Evolutionary conservation across 53 echinoderm and acorn worm species (phyloP).

Genomic region (Pentamera pediparva): DNA sequence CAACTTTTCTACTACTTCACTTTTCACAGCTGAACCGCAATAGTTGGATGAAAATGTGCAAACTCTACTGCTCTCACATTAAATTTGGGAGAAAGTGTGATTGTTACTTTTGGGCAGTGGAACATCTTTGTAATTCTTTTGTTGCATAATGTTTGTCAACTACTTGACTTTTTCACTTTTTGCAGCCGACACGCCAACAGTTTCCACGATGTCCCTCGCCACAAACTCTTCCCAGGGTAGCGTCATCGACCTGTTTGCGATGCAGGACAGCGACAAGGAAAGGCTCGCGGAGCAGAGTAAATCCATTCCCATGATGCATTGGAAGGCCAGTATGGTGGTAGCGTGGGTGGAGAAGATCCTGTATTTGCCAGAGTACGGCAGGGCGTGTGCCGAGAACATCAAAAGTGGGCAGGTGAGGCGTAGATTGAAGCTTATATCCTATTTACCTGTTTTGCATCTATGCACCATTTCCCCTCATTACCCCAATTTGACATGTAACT

Average conservation of each 20-base stretch:
- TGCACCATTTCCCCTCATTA: no score
- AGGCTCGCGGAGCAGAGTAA: conserved; percentile 78
- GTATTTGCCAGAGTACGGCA: conserved; percentile 86
- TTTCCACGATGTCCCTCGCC: conserved; percentile 40
- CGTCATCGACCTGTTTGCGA: conserved; percentile 57
- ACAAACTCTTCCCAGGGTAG: conserved; percentile 51
- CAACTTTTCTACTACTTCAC: no score
- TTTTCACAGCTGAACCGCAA: no score
- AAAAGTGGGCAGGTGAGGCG: conserved; percentile 88
- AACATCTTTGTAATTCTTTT: neutral
- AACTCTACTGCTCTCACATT: neutral
- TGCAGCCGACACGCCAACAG: conserved; percentile 13
- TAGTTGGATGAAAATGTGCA: no score
- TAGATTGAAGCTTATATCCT: neutral
- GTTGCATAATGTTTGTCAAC: neutral
- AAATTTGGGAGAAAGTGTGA: neutral
- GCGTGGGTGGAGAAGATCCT: conserved; percentile 85
- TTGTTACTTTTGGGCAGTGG: neutral
- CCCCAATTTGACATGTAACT: no score
- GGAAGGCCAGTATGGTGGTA: conserved; percentile 96
- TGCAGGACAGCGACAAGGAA: conserved; percentile 80
- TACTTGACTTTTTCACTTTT: neutral
- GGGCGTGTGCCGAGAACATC: conserved; percentile 80
- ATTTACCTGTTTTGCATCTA: neutral
- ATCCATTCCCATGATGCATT: conserved; percentile 77